phyloP scores from a whole-genome alignment of 2,113 vertebrate species.

The Stegostoma tigrinum region DNA sequence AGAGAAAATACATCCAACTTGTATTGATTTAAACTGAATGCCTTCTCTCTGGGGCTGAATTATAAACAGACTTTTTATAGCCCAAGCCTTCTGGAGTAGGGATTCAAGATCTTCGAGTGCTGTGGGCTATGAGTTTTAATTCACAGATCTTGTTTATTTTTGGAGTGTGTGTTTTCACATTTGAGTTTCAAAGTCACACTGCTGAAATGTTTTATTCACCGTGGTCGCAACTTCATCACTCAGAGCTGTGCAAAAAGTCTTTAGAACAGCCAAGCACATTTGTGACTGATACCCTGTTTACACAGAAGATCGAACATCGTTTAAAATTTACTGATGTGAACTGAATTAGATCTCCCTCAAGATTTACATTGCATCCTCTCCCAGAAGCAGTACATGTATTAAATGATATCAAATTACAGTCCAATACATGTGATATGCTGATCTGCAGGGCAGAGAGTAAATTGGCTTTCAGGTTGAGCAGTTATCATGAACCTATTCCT shows the following conservation, averaged over 20 bases:
- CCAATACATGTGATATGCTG: background rate
- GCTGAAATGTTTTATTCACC: conserved; percentile 12
- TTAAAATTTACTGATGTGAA: conserved; percentile 30
- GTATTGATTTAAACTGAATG: conserved; percentile 25
- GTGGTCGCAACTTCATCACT: background rate
- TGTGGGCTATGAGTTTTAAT: background rate
- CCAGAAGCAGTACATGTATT: background rate
- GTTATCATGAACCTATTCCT: background rate
- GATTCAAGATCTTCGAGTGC: background rate
- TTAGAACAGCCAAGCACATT: background rate
- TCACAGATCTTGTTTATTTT: conserved; percentile 17
- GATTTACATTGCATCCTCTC: background rate
- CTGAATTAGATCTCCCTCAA: conserved; percentile 27
- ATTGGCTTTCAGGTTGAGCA: background rate
- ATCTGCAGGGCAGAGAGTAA: background rate
- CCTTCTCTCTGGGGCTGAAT: conserved; percentile 4
- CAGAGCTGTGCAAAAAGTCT: background rate
- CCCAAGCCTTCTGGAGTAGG: background rate
- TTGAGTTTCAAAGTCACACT: background rate
- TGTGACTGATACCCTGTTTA: conserved; percentile 12
- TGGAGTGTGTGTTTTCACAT: background rate
- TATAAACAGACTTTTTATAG: conserved; percentile 10
- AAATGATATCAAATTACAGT: conserved; percentile 12
- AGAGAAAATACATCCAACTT: background rate
- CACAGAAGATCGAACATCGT: conserved; percentile 2